A percentile compares a stretch with the other conserved stretches of the same genome.
Evolutionary conservation across 1,140 invertebrate species (phyloP).

Genomic region (Gonatopus flavifemur): DNA sequence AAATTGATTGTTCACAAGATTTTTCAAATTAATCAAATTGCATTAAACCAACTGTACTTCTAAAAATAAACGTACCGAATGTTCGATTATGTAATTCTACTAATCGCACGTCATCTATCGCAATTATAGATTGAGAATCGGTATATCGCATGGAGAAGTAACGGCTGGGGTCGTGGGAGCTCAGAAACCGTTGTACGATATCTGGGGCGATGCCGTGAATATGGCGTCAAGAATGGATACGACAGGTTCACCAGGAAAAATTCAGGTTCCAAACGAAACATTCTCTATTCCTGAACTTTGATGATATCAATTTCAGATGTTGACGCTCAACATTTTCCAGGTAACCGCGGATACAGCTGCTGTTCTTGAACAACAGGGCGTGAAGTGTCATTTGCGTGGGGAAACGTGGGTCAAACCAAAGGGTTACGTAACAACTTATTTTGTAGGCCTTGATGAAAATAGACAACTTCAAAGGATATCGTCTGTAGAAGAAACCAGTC

Average conservation of each 20-base stretch:
- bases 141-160: slow-evolving; percentile 80
- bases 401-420: slow-evolving; percentile 77
- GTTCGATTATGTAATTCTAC: too few species aligned
- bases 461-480: slow-evolving; percentile 29
- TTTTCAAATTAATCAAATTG: too few species aligned
- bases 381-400: slow-evolving; percentile 71
- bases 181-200: slow-evolving; percentile 86
- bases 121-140: slow-evolving; percentile 51
- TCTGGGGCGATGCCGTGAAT: slow-evolving; percentile 94
- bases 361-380: slow-evolving; percentile 68
- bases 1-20: too few species aligned
- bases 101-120: background rate
- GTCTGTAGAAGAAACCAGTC: slow-evolving; percentile 40
- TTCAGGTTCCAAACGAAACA: slow-evolving; percentile 65
- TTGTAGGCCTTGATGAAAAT: slow-evolving; percentile 67
- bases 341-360: slow-evolving; percentile 74
- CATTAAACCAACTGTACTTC: too few species aligned
- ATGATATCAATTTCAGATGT: background rate
- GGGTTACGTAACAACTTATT: slow-evolving; percentile 73
- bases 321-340: too few species aligned
- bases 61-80: too few species aligned
- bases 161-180: slow-evolving; percentile 90
- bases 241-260: slow-evolving; percentile 74
- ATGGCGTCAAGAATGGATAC: slow-evolving; percentile 93
- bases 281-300: slow-evolving; percentile 2